Evolutionary conservation across 2,113 vertebrate genomes (phyloP).

Genomic region (Coregonus clupeaformis): DNA sequence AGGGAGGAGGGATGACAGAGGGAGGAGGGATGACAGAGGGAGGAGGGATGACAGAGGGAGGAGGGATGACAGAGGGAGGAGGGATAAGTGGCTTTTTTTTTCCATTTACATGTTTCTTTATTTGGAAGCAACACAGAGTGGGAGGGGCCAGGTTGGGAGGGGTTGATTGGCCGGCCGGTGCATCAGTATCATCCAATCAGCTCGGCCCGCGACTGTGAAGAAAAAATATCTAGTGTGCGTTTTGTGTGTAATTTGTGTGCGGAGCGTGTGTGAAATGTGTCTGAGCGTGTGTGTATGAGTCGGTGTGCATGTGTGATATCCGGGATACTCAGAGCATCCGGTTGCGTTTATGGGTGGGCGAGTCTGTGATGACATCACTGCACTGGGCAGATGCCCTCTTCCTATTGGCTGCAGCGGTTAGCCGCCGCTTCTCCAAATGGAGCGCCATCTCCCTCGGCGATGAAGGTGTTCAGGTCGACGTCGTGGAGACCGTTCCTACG

Average conservation of each 20-base stretch:
- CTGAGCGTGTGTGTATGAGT: conserved; percentile 25
- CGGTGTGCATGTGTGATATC: conserved; percentile 45
- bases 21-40: no score
- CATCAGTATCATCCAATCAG: conserved; percentile 61
- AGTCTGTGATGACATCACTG: conserved; percentile 98
- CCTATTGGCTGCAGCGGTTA: conserved; percentile 89
- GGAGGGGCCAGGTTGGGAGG: conserved; percentile 38
- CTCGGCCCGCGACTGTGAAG: conserved; percentile 42
- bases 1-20: no score
- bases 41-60: no score
- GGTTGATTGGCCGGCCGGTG: conserved; percentile 59
- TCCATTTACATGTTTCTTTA: conserved; percentile 56
- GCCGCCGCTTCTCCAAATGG: conserved; percentile 90
- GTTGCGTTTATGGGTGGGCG: conserved; percentile 99
- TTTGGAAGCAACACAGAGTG: conserved; percentile 29
- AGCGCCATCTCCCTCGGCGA: conserved; percentile 99
- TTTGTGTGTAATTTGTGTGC: background rate
- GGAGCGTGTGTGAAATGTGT: conserved; percentile 18
- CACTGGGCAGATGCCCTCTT: conserved; percentile 98
- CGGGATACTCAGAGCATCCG: conserved; percentile 91
- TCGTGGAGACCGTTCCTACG: conserved; percentile 98
- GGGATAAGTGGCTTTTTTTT: conserved; percentile 81
- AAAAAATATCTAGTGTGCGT: no score
- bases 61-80: no score
- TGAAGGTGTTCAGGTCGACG: conserved; percentile 99